Percentiles rank a stretch among this genome's conserved stretches.
phyloP scores from a whole-genome alignment of 2,888 invertebrate genomes.

The Timema podura region DNA sequence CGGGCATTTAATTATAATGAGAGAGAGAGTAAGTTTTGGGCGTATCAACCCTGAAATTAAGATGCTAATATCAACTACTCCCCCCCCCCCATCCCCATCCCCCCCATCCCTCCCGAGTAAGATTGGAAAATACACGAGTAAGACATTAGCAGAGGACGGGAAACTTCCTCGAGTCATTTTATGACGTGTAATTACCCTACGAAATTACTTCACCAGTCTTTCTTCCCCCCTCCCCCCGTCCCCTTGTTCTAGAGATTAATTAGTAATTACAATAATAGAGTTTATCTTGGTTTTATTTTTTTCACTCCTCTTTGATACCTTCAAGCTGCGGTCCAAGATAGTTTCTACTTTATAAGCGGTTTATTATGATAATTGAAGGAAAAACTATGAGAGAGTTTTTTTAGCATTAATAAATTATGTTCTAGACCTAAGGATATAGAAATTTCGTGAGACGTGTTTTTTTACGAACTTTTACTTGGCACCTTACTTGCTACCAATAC shows the following conservation, averaged over 20 bases:
- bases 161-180: not conserved
- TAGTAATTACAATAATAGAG: not conserved
- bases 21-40: not conserved
- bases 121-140: constrained; percentile 15
- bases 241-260: not conserved
- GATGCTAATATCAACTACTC: constrained; percentile 11
- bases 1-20: constrained; percentile 22
- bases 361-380: too few species aligned
- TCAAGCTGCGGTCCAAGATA: too few species aligned
- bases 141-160: not conserved
- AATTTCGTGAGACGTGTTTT: too few species aligned
- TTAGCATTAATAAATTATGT: too few species aligned
- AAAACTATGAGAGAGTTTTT: too few species aligned
- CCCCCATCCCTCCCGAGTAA: not conserved
- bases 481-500: too few species aligned
- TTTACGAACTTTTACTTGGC: too few species aligned
- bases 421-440: too few species aligned
- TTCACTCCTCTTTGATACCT: too few species aligned
- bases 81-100: not conserved
- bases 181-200: constrained; percentile 8
- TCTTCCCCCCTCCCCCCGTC: not conserved
- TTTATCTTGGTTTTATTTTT: too few species aligned
- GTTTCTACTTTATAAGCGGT: too few species aligned
- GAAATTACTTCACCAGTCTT: constrained; percentile 3
- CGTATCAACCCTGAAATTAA: not conserved